Evolutionary conservation across 2,888 invertebrate genomes (phyloP).

Genomic region (Bugulina stolonifera): DNA sequence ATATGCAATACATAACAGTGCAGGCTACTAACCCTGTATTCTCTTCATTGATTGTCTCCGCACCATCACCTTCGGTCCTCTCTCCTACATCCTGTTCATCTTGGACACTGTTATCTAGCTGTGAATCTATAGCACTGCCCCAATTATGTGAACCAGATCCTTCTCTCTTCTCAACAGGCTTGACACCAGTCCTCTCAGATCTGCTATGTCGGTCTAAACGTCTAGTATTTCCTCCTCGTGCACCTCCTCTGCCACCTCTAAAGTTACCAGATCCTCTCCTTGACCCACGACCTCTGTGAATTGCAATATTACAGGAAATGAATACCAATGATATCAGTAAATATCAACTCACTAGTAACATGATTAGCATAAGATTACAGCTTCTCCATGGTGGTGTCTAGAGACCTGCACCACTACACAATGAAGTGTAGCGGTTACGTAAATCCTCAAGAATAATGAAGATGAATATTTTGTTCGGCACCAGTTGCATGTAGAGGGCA

Average conservation of each 20-base stretch:
- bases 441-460: no score
- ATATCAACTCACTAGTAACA: no score
- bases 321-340: no score
- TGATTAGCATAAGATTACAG: no score
- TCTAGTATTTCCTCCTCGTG: not conserved
- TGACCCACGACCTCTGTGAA: not conserved
- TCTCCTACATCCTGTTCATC: not conserved
- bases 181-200: slow-evolving; percentile 62
- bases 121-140: slow-evolving; percentile 58
- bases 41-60: not conserved
- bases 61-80: not conserved
- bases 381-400: no score
- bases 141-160: slow-evolving; percentile 92
- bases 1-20: no score
- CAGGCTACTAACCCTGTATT: not conserved
- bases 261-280: not conserved
- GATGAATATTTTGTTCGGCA: no score
- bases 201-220: slow-evolving; percentile 10
- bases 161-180: slow-evolving; percentile 87
- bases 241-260: slow-evolving; percentile 2
- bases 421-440: no score
- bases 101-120: not conserved
- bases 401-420: no score
- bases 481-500: no score
- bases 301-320: no score